A percentile compares a stretch with the other conserved stretches of the same genome.
phyloP scores from a whole-genome alignment of 2,888 invertebrate species.

The Glaucopsyche alexis region DNA sequence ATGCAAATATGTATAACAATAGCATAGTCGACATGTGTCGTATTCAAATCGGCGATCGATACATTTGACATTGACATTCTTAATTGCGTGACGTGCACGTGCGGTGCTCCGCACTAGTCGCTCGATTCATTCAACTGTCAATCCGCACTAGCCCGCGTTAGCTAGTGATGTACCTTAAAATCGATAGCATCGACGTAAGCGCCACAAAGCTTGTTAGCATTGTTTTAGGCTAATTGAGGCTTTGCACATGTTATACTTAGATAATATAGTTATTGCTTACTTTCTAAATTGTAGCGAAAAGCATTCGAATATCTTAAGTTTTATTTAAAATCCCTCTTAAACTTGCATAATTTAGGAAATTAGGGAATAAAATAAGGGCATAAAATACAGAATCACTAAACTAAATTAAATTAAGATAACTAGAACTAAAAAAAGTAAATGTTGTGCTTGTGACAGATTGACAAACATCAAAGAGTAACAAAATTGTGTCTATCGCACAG shows the following conservation, averaged over 20 bases:
- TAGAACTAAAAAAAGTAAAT: too few species aligned
- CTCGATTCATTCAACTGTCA: conserved; percentile 60
- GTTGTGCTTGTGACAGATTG: too few species aligned
- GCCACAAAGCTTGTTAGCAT: conserved; percentile 27
- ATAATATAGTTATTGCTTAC: neutral
- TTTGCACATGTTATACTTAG: neutral
- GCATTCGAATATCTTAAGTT: neutral
- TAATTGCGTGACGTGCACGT: conserved; percentile 57
- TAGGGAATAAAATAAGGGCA: too few species aligned
- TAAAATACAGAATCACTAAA: too few species aligned
- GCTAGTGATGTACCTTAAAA: conserved; percentile 35
- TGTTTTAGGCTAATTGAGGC: conserved; percentile 25
- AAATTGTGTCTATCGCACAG: too few species aligned
- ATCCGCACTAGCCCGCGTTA: conserved; percentile 45
- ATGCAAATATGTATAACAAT: conserved; percentile 31
- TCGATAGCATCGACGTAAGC: conserved; percentile 31
- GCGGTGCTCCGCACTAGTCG: conserved; percentile 38
- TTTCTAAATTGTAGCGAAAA: neutral
- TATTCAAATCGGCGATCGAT: conserved; percentile 32
- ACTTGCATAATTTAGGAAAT: too few species aligned
- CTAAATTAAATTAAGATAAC: too few species aligned
- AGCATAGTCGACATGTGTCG: conserved; percentile 30
- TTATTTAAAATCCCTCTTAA: neutral
- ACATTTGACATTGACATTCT: conserved; percentile 60
- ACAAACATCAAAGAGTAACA: too few species aligned